Evolutionary conservation across 1,140 invertebrate species (phyloP), one percentile per base, ranked within the genome.

Genomic region (Contarinia nasturtii): DNA sequence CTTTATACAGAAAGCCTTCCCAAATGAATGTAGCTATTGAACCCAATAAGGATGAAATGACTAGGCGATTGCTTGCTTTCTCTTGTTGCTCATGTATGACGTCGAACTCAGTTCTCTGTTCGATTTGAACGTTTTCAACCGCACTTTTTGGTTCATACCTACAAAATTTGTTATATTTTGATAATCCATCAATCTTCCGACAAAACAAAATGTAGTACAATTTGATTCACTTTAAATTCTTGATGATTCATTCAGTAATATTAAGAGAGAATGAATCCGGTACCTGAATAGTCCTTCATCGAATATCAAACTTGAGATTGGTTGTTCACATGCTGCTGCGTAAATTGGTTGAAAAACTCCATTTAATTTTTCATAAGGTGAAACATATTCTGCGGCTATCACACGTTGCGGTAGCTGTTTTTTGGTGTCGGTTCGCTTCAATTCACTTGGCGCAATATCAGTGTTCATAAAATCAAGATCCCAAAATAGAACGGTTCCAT

Each of bases 401-500:
- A 80, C 58, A 17, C 66, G 68, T 37, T 68, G 67, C 5, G 76
- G 75, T 44, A 67, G 63, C 53, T 59, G 64, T 5, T 56, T 48
- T 7, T 46, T 48, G 10, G 48, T 46, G 12, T 22, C 18, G 0
- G 47, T 52, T 47, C 48, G 47, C 2, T 46, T 47, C 15, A 45
- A 14, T 44, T 44, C 47, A 27, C 27, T 27, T 27, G 27, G 27
- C 27, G 27, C 27, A 3, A 27, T 5, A 42, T 42, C 33, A 18
- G 15, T 15, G 33, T 48, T 49, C n/a, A 53, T 53, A 34, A 49
- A 59, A 48, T 72, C 70, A 36, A 83, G 60, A 64, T 82, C 74
- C 81, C 81, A 85, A 55, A 81, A 75, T 48, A 75, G 68, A 33
- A 84, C 67, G 10, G 61, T 69, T 5, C 80, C 79, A 55, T 83